Evolutionary conservation across 2,113 vertebrate species (phyloP), one percentile per base, ranked within the genome.

Genomic region (Sprattus sprattus): DNA sequence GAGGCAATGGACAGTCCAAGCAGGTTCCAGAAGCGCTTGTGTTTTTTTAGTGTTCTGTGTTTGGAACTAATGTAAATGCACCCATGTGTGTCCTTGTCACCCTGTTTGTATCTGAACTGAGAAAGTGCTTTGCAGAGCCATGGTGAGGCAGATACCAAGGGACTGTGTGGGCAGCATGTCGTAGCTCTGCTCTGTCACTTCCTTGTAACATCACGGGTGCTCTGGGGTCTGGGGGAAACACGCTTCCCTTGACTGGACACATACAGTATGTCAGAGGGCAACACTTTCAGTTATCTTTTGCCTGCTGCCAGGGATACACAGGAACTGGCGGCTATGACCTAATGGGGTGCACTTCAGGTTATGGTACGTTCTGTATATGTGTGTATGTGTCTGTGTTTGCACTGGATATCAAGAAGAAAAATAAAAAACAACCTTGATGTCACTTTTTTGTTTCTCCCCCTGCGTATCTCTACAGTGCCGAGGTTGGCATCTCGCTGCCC

Each of bases 351-450:
- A 22, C 57, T 64, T 39, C 1, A 39, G 39, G 39, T 39, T 39
- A 39, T 39, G 39, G 39, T 39, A 39, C 39, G 39, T 39, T 39
- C 39, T 81, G 7, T 81, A 28, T 81, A 10, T 81, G 78, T 81
- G 25, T 81, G 80, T 78, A 16, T 49, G 47, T 80, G 71, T 82
- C 32, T 75, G 45, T 28, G 60, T 84, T 45, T 81, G 28, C 28
- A 16, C 47, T 49, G 9, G 52, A 54, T 18, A 54, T 15, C 52
- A 54, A 15, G 16, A 54, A 54, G 11, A 54, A 13, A 54, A 54
- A 16, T 18, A 18, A 54, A 18, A 4, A 13, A 16, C 16, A 54
- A 54, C 52, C 2, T 54, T 54, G 16, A 18, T 16, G 52, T 15
- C 50, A 3, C 50, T 52, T 22, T 25, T 64, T 64, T 71, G n/a